A percentile compares a stretch with the other conserved stretches of the same genome.
phyloP scores from a whole-genome alignment of 1,140 invertebrate genomes.

The Copidosoma floridanum region DNA sequence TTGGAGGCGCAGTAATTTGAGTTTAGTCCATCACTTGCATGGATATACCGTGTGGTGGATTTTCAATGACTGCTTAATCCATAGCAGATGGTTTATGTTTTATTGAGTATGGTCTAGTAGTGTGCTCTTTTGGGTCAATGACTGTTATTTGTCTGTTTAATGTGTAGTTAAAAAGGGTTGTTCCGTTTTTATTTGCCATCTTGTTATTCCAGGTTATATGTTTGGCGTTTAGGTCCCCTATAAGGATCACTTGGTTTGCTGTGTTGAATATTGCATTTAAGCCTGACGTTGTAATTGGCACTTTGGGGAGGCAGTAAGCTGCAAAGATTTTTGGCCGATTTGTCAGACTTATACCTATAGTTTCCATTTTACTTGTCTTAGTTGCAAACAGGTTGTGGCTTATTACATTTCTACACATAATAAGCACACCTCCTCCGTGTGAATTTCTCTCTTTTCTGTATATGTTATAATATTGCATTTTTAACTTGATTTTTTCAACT shows the following conservation, averaged over 20 bases:
- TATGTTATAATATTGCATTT: constrained; percentile 10
- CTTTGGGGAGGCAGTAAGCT: neutral
- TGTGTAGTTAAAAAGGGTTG: neutral
- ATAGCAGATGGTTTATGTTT: neutral
- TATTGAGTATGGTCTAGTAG: neutral
- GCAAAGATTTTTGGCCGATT: neutral
- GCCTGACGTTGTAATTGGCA: neutral
- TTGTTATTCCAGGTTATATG: neutral
- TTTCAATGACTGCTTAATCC: neutral
- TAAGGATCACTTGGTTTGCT: neutral
- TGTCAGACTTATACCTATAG: neutral
- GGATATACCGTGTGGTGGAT: neutral
- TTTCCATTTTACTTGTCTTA: neutral
- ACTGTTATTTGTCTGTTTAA: neutral
- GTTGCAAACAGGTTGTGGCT: neutral
- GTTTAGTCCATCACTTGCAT: neutral
- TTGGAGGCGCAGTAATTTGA: constrained; percentile 12
- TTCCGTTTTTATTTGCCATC: neutral
- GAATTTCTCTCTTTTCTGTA: constrained; percentile 25
- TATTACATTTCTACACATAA: neutral
- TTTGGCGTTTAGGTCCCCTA: neutral
- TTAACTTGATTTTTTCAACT: neutral
- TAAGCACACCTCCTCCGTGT: neutral
- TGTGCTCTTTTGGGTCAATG: neutral
- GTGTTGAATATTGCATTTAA: neutral